These are phyloP conservation scores for Tenualosa thibaudeaui DNA, from an alignment of 2,797 vertebrate genomes.

Conservation along the genomic window DNA sequence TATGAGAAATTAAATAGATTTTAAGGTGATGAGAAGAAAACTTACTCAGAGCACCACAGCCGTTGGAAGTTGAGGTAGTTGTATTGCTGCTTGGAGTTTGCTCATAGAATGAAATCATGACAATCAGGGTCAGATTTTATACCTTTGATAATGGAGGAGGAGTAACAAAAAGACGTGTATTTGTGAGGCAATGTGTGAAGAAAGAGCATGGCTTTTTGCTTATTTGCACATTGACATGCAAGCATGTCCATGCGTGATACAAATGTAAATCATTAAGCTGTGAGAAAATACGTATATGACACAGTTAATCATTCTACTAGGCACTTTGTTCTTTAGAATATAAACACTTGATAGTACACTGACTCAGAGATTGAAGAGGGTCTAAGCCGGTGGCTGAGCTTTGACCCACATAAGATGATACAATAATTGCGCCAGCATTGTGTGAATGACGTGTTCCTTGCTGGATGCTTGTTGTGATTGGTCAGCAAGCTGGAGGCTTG, in stretches of 20 bases:
- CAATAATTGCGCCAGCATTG: constrained; percentile 47
- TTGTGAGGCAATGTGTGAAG: neutral
- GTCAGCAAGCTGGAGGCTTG: constrained; percentile 42
- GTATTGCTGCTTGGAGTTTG: neutral
- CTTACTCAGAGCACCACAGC: neutral
- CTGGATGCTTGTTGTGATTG: constrained; percentile 34
- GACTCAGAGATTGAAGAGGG: neutral
- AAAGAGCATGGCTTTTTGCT: neutral
- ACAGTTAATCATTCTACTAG: constrained; percentile 52
- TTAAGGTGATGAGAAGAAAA: neutral
- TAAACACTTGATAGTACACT: constrained; percentile 44
- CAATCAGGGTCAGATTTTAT: neutral
- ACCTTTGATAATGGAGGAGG: constrained; percentile 9
- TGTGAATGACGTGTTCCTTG: constrained; percentile 32
- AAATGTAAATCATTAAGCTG: constrained; percentile 62
- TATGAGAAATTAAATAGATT: neutral
- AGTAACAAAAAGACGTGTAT: neutral
- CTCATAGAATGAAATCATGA: neutral
- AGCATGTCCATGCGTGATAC: neutral
- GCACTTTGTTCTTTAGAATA: constrained; percentile 34
- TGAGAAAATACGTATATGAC: constrained; percentile 35
- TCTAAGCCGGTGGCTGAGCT: constrained; percentile 39
- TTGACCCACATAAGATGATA: constrained; percentile 55
- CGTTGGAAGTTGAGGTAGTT: neutral
- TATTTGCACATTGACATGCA: neutral